These are phyloP conservation scores for Neocrepidodera transversa DNA, from an alignment of 2,888 invertebrate genomes.

Conservation along the genomic window DNA sequence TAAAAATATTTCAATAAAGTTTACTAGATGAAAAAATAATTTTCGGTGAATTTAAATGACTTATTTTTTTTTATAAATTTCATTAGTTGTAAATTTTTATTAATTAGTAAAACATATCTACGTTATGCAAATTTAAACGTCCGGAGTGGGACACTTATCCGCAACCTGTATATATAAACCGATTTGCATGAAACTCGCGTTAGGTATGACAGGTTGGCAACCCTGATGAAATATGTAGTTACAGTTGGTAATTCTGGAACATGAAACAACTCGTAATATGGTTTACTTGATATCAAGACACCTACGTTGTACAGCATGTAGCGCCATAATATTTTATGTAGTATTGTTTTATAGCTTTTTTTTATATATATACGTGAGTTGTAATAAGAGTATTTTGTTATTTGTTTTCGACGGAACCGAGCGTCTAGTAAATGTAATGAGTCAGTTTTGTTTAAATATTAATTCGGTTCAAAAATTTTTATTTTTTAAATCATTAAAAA, in stretches of 20 bases:
- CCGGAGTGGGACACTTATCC: constrained; percentile 1
- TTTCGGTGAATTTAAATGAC: too few relatives aligned
- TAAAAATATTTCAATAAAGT: too few relatives aligned
- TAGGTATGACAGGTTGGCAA: constrained; percentile 28
- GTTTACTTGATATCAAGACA: constrained; percentile 30
- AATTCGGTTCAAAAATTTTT: too few relatives aligned
- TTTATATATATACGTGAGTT: background rate
- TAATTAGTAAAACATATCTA: too few relatives aligned
- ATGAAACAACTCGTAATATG: constrained; percentile 32
- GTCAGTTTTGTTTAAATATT: too few relatives aligned
- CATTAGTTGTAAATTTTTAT: too few relatives aligned
- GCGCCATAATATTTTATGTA: constrained; percentile 24
- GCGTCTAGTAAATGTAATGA: too few relatives aligned
- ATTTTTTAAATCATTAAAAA: too few relatives aligned
- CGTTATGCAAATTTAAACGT: background rate
- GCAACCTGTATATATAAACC: constrained; percentile 19
- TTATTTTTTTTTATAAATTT: too few relatives aligned
- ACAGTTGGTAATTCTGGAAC: constrained; percentile 36
- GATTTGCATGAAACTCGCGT: constrained; percentile 38
- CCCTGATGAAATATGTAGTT: constrained; percentile 33
- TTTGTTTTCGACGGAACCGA: too few relatives aligned
- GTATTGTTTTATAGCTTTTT: constrained; percentile 6
- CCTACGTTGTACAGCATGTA: constrained; percentile 16
- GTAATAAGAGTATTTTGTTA: too few relatives aligned
- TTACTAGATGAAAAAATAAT: too few relatives aligned